A percentile compares a stretch with the other conserved stretches of the same genome.
Conservation (phyloP, 2,888 invertebrate species). For the Colostygia pectinataria region DNA sequence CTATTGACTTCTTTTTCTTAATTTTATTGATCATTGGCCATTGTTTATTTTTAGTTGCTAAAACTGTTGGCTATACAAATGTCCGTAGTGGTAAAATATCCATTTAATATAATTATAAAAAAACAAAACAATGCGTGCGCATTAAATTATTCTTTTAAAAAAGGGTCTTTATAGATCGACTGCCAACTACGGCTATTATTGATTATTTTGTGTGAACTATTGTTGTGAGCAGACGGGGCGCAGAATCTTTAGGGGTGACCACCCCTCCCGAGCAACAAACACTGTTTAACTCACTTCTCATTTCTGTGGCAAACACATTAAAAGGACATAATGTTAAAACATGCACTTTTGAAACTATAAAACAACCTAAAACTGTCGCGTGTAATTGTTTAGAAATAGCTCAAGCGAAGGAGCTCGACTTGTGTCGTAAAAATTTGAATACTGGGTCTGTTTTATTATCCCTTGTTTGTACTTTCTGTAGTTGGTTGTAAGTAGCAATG, state of each 20-base stretch:
- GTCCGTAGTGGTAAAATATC: too few species aligned
- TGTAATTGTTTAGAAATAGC: constrained; percentile 18
- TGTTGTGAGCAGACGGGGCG: constrained; percentile 64
- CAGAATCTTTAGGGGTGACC: constrained; percentile 72
- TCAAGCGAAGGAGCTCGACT: constrained; percentile 9
- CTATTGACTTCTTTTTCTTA: too few species aligned
- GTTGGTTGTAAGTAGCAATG: constrained; percentile 11
- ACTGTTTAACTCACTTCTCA: constrained; percentile 22
- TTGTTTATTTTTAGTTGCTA: too few species aligned
- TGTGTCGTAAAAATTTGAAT: constrained; percentile 24
- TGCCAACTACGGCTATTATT: constrained; percentile 53
- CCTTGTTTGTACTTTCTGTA: constrained; percentile 15
- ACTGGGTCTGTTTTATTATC: constrained; percentile 18
- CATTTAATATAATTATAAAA: too few species aligned
- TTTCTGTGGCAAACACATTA: constrained; percentile 23
- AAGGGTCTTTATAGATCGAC: constrained; percentile 32
- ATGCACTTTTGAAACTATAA: constrained; percentile 18
- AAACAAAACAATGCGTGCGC: constrained; percentile 48
- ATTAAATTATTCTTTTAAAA: constrained; percentile 29
- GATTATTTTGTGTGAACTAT: constrained; percentile 78
- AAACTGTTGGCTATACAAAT: too few species aligned
- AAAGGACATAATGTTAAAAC: constrained; percentile 13
- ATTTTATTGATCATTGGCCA: too few species aligned
- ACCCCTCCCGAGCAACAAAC: constrained; percentile 32
- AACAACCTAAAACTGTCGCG: constrained; percentile 14